Evolutionary conservation across 2,797 vertebrate genomes (phyloP).

Genomic region (Eulemur coronatus): DNA sequence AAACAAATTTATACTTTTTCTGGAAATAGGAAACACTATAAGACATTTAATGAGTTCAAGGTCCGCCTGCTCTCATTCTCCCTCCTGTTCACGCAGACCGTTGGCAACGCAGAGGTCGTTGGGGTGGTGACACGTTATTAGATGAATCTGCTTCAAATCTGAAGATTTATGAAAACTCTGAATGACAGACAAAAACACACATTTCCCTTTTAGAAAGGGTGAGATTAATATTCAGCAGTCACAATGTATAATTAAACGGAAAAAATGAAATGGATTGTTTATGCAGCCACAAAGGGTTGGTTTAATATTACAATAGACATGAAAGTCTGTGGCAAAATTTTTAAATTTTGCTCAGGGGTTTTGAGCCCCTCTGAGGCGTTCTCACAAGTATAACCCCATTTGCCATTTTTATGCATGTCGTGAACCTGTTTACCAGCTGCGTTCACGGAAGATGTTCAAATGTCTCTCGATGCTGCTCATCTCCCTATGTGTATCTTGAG

Average conservation of each 20-base stretch:
- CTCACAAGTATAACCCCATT: background rate
- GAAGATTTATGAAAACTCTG: background rate
- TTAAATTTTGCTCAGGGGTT: background rate
- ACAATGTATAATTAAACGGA: slow-evolving; percentile 18
- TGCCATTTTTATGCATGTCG: slow-evolving; percentile 19
- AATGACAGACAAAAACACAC: background rate
- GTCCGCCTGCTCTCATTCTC: slow-evolving; percentile 70
- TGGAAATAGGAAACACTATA: slow-evolving; percentile 78
- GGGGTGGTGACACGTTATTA: slow-evolving; percentile 27
- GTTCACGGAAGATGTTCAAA: background rate
- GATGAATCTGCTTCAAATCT: slow-evolving; percentile 58
- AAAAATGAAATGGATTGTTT: background rate
- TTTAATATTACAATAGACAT: background rate
- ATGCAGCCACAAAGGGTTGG: background rate
- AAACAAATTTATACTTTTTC: slow-evolving; percentile 81
- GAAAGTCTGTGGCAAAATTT: background rate
- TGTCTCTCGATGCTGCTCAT: background rate
- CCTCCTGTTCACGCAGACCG: slow-evolving; percentile 54
- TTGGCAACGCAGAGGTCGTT: slow-evolving; percentile 68
- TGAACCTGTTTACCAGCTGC: slow-evolving; percentile 40
- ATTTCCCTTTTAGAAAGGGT: slow-evolving; percentile 30
- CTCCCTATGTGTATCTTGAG: background rate
- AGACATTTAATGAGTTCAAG: slow-evolving; percentile 81
- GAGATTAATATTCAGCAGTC: slow-evolving; percentile 44
- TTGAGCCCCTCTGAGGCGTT: background rate